Conservation (phyloP, 2,888 invertebrate species). For the Acronicta alni region DNA sequence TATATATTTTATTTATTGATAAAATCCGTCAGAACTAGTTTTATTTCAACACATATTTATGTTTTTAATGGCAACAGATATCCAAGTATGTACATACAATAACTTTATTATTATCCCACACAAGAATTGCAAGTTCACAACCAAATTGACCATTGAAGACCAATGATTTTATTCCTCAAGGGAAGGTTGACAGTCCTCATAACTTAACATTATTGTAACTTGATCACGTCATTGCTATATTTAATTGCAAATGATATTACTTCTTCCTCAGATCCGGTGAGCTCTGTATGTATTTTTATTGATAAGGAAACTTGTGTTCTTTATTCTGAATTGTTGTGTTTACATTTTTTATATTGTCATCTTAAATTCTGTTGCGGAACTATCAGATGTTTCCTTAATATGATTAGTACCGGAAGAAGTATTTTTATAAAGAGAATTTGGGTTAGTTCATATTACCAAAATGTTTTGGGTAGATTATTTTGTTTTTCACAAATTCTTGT, state of each 20-base stretch:
- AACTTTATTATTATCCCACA: conserved; percentile 9
- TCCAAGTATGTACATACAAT: not conserved
- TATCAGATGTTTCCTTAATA: no score
- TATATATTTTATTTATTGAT: no score
- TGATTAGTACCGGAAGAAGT: no score
- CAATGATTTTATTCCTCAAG: conserved; percentile 30
- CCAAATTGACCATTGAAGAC: conserved; percentile 6
- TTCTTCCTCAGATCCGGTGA: conserved; percentile 33
- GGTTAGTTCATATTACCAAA: no score
- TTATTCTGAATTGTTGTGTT: conserved; percentile 5
- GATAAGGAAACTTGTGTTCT: conserved; percentile 35
- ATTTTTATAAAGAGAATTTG: no score
- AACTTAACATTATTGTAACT: conserved; percentile 31
- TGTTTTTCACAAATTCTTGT: no score
- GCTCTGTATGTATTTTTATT: conserved; percentile 30
- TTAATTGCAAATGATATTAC: conserved; percentile 21
- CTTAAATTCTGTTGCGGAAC: no score
- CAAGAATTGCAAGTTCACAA: conserved; percentile 19
- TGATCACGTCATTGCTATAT: conserved; percentile 17
- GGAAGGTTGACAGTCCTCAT: conserved; percentile 18
- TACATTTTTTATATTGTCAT: not conserved
- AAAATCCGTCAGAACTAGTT: no score
- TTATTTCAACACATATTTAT: not conserved
- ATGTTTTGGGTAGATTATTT: no score
- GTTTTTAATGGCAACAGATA: not conserved